A percentile compares a stretch with the other conserved stretches of the same genome.
Conservation (phyloP, 92 coral and sea anemone species). For the Parazoanthus atlanticus region DNA sequence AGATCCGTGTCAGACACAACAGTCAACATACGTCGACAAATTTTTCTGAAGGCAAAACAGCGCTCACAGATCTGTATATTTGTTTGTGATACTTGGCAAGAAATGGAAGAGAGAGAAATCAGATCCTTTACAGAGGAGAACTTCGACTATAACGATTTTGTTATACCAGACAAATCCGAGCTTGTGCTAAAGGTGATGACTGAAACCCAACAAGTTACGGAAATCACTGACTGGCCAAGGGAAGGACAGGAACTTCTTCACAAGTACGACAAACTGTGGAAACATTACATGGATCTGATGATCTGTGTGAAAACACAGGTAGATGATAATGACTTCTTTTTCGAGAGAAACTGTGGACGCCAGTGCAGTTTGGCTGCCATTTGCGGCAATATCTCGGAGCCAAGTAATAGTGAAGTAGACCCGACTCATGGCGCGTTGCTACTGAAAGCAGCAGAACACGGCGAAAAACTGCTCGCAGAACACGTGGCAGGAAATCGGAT, state of each 20-base stretch:
- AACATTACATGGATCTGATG: conserved; percentile 23
- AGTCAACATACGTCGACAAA: background rate
- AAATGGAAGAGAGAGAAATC: conserved; percentile 32
- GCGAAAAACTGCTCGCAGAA: conserved; percentile 13
- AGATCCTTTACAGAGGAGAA: background rate
- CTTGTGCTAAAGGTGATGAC: conserved; percentile 11
- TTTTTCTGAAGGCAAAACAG: background rate
- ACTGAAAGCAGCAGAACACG: conserved; percentile 28
- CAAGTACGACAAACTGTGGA: conserved; percentile 37
- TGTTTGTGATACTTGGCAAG: background rate
- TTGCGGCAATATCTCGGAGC: conserved; percentile 29
- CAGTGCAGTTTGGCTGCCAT: conserved; percentile 28
- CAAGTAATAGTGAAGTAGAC: conserved; percentile 18
- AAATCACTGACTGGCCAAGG: conserved; percentile 30
- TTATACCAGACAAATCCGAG: conserved; percentile 32
- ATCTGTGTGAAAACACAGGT: conserved; percentile 34
- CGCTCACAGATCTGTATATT: background rate
- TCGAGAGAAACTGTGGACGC: conserved; percentile 42
- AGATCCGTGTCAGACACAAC: background rate
- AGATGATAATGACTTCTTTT: conserved; percentile 39
- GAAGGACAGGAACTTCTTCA: conserved; percentile 17
- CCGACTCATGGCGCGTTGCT: conserved; percentile 26
- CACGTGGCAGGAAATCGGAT: conserved; percentile 27
- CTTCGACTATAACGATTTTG: conserved; percentile 31
- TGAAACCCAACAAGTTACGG: conserved; percentile 12